Percentiles rank a stretch among this genome's conserved stretches.
phyloP scores from a whole-genome alignment of 2,113 vertebrate species.

The Semicossyphus pulcher region DNA sequence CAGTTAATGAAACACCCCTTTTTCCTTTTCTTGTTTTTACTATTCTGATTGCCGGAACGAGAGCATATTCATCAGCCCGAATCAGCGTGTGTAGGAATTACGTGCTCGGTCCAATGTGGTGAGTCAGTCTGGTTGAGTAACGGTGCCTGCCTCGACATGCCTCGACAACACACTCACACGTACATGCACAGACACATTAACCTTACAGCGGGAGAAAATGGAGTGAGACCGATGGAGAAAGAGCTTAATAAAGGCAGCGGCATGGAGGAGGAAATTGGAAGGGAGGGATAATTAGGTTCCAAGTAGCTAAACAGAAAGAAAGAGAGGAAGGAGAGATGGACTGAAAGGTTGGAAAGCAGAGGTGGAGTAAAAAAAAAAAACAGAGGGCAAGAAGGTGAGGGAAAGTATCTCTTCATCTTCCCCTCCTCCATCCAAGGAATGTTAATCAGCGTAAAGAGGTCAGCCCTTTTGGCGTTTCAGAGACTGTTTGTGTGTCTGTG shows the following conservation, averaged over 20 bases:
- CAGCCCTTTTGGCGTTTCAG: slow-evolving; percentile 53
- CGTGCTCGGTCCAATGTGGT: slow-evolving; percentile 15
- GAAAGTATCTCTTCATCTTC: slow-evolving; percentile 55
- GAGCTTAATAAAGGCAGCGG: slow-evolving; percentile 11
- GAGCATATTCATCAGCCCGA: slow-evolving; percentile 4
- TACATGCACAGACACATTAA: slow-evolving; percentile 9
- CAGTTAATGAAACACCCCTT: slow-evolving; percentile 66
- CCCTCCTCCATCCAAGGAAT: slow-evolving; percentile 67
- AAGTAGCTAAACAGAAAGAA: slow-evolving; percentile 22
- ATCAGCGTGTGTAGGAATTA: slow-evolving; percentile 10
- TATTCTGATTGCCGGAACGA: not conserved
- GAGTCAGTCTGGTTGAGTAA: slow-evolving; percentile 46
- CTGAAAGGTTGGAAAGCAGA: not conserved
- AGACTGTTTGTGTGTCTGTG: slow-evolving; percentile 25
- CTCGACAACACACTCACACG: slow-evolving; percentile 19
- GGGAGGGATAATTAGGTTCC: slow-evolving; percentile 18
- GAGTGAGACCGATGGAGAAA: not conserved
- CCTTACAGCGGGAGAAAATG: slow-evolving; percentile 4
- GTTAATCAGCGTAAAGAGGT: slow-evolving; percentile 78
- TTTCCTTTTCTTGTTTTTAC: slow-evolving; percentile 4
- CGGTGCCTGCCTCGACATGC: slow-evolving; percentile 51
- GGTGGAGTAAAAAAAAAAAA: slow-evolving; percentile 21
- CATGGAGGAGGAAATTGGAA: slow-evolving; percentile 8
- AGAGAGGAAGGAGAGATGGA: not conserved
- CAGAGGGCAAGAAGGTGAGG: slow-evolving; percentile 64